These are phyloP conservation scores for Taphrorychus bicolor DNA, from an alignment of 2,888 invertebrate genomes.

Conservation along the genomic window DNA sequence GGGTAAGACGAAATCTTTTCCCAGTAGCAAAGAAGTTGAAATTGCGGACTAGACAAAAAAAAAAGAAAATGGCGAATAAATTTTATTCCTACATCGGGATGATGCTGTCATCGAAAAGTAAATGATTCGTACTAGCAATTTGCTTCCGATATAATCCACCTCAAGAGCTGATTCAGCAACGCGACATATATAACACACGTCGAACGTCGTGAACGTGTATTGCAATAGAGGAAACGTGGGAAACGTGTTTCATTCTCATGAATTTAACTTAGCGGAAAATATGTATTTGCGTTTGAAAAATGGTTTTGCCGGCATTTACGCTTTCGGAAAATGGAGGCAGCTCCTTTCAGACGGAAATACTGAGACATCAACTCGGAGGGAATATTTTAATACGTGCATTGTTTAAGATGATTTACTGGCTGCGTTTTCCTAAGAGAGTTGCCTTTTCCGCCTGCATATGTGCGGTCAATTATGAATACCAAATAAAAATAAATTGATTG, in stretches of 20 bases:
- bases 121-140: neutral
- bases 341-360: conserved; percentile 16
- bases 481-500: neutral
- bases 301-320: conserved; percentile 19
- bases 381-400: neutral
- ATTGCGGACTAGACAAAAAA: too few relatives aligned
- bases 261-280: conserved; percentile 32
- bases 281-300: conserved; percentile 30
- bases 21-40: neutral
- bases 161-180: conserved; percentile 10
- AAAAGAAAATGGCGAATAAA: too few relatives aligned
- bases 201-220: conserved; percentile 4
- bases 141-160: neutral
- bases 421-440: neutral
- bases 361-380: neutral
- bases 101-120: neutral
- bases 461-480: neutral
- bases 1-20: too few relatives aligned
- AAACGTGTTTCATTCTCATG: conserved; percentile 28
- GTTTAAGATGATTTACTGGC: conserved; percentile 1
- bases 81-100: neutral
- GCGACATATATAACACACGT: conserved; percentile 6
- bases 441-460: neutral
- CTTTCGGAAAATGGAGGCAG: conserved; percentile 4
- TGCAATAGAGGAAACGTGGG: conserved; percentile 4